These are phyloP conservation scores for Myopa testacea DNA, from an alignment of 2,888 invertebrate genomes.

Conservation along the genomic window DNA sequence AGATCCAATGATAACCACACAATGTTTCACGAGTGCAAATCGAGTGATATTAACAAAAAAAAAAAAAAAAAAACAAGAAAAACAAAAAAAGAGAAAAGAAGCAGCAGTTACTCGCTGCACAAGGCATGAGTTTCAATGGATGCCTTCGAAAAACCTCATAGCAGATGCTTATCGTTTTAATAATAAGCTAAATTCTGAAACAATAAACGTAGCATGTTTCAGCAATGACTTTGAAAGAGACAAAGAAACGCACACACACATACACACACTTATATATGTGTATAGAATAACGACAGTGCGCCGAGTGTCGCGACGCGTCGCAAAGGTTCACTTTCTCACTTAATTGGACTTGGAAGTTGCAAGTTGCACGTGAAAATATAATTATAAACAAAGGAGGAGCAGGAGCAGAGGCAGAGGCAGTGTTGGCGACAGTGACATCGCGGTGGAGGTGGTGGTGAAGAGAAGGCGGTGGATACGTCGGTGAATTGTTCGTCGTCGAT, in stretches of 20 bases:
- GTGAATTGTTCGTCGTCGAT: too few relatives aligned
- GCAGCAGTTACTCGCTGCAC: constrained; percentile 2
- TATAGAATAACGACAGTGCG: background rate
- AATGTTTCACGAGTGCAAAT: constrained; percentile 1
- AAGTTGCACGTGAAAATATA: constrained; percentile 43
- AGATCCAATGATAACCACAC: background rate
- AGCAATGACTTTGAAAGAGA: constrained; percentile 27
- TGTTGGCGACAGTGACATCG: background rate
- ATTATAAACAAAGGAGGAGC: constrained; percentile 36
- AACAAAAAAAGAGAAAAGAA: background rate
- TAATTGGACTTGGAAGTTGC: constrained; percentile 50
- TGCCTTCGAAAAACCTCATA: constrained; percentile 28
- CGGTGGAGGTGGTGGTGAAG: background rate
- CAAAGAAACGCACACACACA: background rate
- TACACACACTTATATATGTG: too few relatives aligned
- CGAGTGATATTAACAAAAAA: background rate
- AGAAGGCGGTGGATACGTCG: background rate
- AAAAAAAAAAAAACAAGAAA: background rate
- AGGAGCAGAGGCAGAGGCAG: background rate
- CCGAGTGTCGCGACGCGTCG: constrained; percentile 52
- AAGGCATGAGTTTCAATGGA: constrained; percentile 22
- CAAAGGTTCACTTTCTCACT: constrained; percentile 57
- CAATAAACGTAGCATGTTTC: constrained; percentile 40
- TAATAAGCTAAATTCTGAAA: constrained; percentile 38
- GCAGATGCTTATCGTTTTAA: constrained; percentile 38